A percentile compares a stretch with the other conserved stretches of the same genome.
These are phyloP conservation scores for Natator depressus DNA, from an alignment of 2,113 vertebrate genomes.

Conservation along the genomic window DNA sequence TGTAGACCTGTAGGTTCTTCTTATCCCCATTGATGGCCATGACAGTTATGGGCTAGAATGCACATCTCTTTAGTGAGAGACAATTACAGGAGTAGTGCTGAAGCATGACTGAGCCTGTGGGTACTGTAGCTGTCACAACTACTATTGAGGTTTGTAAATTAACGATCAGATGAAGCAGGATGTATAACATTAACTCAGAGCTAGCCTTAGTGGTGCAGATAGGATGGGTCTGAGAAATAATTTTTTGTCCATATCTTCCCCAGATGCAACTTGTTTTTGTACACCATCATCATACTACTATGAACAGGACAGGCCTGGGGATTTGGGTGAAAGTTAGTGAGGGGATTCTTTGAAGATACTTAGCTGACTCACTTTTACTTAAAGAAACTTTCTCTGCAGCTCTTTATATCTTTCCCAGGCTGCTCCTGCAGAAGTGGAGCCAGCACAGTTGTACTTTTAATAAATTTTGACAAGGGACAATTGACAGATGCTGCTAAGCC, in stretches of 20 bases:
- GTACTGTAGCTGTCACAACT: constrained; percentile 53
- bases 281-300: not conserved
- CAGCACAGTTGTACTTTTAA: not conserved
- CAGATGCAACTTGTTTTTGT: not conserved
- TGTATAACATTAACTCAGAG: constrained; percentile 65
- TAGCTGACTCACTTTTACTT: not conserved
- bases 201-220: constrained; percentile 20
- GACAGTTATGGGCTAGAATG: constrained; percentile 57
- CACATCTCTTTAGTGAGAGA: constrained; percentile 49
- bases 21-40: constrained; percentile 39
- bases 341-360: not conserved
- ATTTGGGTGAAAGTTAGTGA: not conserved
- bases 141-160: constrained; percentile 69
- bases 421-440: not conserved
- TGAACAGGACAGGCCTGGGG: not conserved
- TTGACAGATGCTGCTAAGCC: not conserved
- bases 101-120: constrained; percentile 59
- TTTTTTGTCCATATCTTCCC: not conserved
- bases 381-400: not conserved
- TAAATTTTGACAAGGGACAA: not conserved
- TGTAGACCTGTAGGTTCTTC: constrained; percentile 25
- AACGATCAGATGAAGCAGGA: constrained; percentile 72
- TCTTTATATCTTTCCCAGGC: not conserved
- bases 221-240: not conserved
- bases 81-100: constrained; percentile 52